These are phyloP conservation scores for Poeciliopsis prolifica DNA, from an alignment of 2,113 vertebrate species.

Conservation along the genomic window DNA sequence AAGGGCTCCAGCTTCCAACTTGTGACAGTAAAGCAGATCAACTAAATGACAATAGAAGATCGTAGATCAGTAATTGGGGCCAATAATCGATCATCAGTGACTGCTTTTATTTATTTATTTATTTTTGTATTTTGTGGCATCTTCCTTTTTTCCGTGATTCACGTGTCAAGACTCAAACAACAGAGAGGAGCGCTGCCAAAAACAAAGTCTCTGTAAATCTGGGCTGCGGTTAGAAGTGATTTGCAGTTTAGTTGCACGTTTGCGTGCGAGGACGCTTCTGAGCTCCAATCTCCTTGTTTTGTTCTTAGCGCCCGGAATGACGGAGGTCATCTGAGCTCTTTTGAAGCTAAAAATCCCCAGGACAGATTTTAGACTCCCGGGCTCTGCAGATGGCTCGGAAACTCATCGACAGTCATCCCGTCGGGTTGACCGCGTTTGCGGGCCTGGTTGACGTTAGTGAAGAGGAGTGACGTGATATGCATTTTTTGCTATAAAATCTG, in stretches of 20 bases:
- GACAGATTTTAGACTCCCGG: neutral
- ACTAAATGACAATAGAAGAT: neutral
- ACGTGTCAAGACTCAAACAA: neutral
- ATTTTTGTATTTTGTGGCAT: neutral
- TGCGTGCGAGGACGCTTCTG: conserved; percentile 12
- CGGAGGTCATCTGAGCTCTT: neutral
- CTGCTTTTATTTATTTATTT: too few species aligned
- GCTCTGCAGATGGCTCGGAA: neutral
- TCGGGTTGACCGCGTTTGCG: too few species aligned
- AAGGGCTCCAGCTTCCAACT: conserved; percentile 19
- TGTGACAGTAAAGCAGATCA: conserved; percentile 13
- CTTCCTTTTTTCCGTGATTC: neutral
- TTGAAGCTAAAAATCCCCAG: neutral
- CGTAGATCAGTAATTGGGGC: neutral
- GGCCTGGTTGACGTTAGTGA: too few species aligned
- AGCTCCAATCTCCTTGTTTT: neutral
- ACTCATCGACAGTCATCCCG: neutral
- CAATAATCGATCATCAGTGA: conserved; percentile 26
- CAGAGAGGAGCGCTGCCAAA: neutral
- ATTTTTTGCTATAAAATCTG: too few species aligned
- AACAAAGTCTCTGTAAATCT: conserved; percentile 1
- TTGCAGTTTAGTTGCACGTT: conserved; percentile 15
- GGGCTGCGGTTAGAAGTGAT: neutral
- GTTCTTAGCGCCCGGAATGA: neutral
- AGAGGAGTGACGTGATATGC: too few species aligned